Evolutionary conservation across 2,113 vertebrate genomes (phyloP), one percentile per base, ranked within the genome.

Genomic region (Forbesichthys papilliferus): DNA sequence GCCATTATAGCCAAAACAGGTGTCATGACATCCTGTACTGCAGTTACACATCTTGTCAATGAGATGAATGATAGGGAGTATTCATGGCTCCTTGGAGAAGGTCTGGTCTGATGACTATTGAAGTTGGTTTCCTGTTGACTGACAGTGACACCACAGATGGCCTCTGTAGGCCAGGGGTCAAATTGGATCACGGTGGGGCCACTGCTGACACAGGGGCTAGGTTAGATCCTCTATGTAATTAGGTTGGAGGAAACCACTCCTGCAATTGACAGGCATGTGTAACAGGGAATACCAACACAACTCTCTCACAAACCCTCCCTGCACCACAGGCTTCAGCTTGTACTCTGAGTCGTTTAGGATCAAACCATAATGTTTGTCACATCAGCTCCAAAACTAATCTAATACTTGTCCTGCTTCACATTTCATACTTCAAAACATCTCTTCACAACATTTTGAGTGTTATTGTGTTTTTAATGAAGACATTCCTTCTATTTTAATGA

Each of bases 181-280:
- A 60, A 83, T 61, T 78, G 78, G 74, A 85, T 83, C 75, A 82
- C 52, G 58, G 47, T 68, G 81, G 70, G 75, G 81, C 83, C 70
- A 74, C 49, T 47, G 69, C 83, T 80, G 81, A 81, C 84, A 80
- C 42, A 2, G 42, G 74, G 34, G 18, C 59, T 55, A 9, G 54
- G 80, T 80, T 80, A 73, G 75, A 18, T 87, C 67, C 70, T 74
- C 72, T 62, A 73, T 81, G 81, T 84, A 87, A 87, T 88, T 85
- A 83, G 66, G 64, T 72, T 59, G 64, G 73, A 42, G 66, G 74
- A 20, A 71, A 77, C 62, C 55, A 42, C 0, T 18, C 27, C 66
- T 62, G 65, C 47, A 46, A 61, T 33, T 4, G 14, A 18, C 34
- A 20, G 66, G 51, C 51, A 9, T 42, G 36, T 42, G 36, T 42